phyloP scores from a whole-genome alignment of 1,140 invertebrate species.

The Branchinecta lynchi region DNA sequence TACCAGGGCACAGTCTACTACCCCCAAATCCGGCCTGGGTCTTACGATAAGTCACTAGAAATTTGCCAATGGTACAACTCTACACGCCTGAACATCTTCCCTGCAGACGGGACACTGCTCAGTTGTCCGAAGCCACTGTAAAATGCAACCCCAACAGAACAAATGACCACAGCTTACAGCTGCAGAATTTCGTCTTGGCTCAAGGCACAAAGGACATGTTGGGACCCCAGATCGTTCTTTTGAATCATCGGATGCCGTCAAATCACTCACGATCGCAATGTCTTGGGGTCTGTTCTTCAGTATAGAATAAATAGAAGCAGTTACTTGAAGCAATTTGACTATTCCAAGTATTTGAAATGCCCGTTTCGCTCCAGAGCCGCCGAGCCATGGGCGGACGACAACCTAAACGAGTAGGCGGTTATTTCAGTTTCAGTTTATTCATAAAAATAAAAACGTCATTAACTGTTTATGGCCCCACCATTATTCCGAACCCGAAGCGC shows the following conservation, averaged over 20 bases:
- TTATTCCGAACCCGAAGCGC: no score
- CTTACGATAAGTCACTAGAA: slow-evolving; percentile 27
- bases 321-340: background rate
- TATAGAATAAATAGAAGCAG: background rate
- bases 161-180: slow-evolving; percentile 71
- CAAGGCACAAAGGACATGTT: slow-evolving; percentile 61
- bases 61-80: slow-evolving; percentile 42
- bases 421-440: no score
- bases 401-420: background rate
- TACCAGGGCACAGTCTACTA: no score
- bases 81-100: slow-evolving; percentile 38
- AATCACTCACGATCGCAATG: background rate
- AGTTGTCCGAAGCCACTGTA: slow-evolving; percentile 48
- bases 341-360: background rate
- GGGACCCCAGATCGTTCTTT: background rate
- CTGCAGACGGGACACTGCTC: slow-evolving; percentile 52
- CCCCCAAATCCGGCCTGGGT: no score
- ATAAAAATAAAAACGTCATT: no score
- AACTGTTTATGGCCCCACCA: no score
- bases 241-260: background rate
- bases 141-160: slow-evolving; percentile 72
- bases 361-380: background rate
- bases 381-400: background rate
- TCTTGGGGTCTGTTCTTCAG: background rate
- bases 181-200: slow-evolving; percentile 44